phyloP scores from a whole-genome alignment of 2,888 invertebrate species.

The Scaptomyza cyrtandrae region DNA sequence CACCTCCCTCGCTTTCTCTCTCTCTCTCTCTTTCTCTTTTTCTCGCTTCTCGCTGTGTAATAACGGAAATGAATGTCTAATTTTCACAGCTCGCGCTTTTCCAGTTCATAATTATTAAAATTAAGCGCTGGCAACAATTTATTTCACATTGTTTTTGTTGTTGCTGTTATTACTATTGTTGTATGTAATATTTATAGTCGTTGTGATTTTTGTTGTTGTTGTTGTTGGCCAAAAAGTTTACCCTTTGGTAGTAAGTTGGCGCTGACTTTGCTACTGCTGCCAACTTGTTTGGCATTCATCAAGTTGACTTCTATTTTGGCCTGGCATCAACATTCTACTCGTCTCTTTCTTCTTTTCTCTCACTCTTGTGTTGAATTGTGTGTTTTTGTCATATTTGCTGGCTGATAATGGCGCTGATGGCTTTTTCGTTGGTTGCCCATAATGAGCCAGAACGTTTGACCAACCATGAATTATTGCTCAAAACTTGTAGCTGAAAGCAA shows the following conservation, averaged over 20 bases:
- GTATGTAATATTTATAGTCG: conserved; percentile 66
- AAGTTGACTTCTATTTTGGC: conserved; percentile 50
- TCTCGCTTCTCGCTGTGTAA: background rate
- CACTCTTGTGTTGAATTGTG: conserved; percentile 12
- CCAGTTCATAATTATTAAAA: conserved; percentile 74
- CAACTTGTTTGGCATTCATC: conserved; percentile 75
- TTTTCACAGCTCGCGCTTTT: conserved; percentile 61
- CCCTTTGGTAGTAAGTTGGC: conserved; percentile 59
- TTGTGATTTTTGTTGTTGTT: conserved; percentile 42
- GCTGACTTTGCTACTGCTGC: conserved; percentile 54
- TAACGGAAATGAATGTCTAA: conserved; percentile 67
- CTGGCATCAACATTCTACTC: conserved; percentile 37
- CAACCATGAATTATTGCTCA: conserved; percentile 57
- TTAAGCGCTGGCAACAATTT: conserved; percentile 62
- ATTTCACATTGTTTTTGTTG: conserved; percentile 48
- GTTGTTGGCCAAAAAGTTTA: conserved; percentile 60
- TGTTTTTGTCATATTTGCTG: conserved; percentile 55
- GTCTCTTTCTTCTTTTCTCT: background rate
- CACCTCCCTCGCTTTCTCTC: background rate
- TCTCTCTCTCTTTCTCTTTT: background rate
- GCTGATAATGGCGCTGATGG: conserved; percentile 54
- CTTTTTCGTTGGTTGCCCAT: conserved; percentile 48
- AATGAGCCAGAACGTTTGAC: conserved; percentile 56
- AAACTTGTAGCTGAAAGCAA: conserved; percentile 48
- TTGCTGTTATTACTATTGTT: conserved; percentile 45